Conservation (phyloP, 2,797 vertebrate species). For the Geotrypetes seraphini region DNA sequence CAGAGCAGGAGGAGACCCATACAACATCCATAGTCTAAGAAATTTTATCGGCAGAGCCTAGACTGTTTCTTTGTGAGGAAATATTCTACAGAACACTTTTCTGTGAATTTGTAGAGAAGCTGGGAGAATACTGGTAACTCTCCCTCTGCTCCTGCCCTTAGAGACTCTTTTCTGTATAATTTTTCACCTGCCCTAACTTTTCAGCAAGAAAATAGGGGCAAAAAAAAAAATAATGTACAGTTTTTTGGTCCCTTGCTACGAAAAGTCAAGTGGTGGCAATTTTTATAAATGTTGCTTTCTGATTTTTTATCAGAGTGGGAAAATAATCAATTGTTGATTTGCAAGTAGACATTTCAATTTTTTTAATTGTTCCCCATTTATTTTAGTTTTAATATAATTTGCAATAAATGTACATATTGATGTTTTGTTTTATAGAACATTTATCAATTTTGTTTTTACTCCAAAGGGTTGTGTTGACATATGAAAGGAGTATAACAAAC, state of each 20-base stretch:
- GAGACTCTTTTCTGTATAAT: slow-evolving; percentile 65
- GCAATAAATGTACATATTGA: slow-evolving; percentile 71
- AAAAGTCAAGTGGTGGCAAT: slow-evolving; percentile 66
- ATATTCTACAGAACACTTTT: slow-evolving; percentile 46
- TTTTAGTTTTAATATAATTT: slow-evolving; percentile 70
- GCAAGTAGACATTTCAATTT: slow-evolving; percentile 61
- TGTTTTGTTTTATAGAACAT: slow-evolving; percentile 63
- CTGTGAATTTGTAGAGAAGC: slow-evolving; percentile 49
- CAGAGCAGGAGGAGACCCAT: slow-evolving; percentile 51
- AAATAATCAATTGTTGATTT: slow-evolving; percentile 61
- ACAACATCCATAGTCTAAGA: slow-evolving; percentile 47
- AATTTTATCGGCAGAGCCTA: slow-evolving; percentile 41
- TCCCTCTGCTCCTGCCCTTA: slow-evolving; percentile 55
- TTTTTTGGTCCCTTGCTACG: slow-evolving; percentile 58
- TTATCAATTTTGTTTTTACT: slow-evolving; percentile 57
- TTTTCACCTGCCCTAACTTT: slow-evolving; percentile 65
- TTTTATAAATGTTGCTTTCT: slow-evolving; percentile 67
- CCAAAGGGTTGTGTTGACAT: slow-evolving; percentile 53
- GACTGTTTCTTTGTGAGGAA: slow-evolving; percentile 41
- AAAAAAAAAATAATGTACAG: slow-evolving; percentile 62
- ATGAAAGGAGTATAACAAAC: slow-evolving; percentile 56
- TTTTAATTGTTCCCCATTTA: slow-evolving; percentile 38
- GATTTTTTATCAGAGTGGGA: slow-evolving; percentile 65
- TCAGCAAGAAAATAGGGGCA: no score
- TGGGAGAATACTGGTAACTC: slow-evolving; percentile 18